Evolutionary conservation across 2,113 vertebrate genomes (phyloP).

Genomic region (Mugil cephalus): DNA sequence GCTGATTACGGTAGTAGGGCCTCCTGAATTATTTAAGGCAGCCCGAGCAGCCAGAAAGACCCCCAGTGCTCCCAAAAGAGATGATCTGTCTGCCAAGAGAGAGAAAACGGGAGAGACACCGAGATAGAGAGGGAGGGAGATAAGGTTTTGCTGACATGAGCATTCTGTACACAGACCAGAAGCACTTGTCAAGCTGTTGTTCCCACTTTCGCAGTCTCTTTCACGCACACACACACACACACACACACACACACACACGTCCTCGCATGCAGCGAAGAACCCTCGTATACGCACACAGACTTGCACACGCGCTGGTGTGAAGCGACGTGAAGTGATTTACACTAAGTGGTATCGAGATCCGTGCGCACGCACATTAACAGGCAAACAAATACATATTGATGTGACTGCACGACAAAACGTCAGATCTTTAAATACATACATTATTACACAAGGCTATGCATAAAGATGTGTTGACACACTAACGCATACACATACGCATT

Average conservation of each 20-base stretch:
- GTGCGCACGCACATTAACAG: not conserved
- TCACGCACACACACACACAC: conserved; percentile 19
- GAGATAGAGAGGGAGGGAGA: conserved; percentile 39
- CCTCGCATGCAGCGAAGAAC: not conserved
- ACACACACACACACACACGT: conserved; percentile 10
- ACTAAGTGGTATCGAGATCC: conserved; percentile 31
- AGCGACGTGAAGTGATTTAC: conserved; percentile 29
- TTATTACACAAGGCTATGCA: not conserved
- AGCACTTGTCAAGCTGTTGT: conserved; percentile 80
- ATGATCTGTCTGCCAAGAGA: conserved; percentile 76
- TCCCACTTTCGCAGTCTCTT: conserved; percentile 54
- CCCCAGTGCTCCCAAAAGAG: conserved; percentile 78
- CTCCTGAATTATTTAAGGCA: conserved; percentile 84
- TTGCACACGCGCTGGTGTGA: not conserved
- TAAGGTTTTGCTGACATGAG: conserved; percentile 80
- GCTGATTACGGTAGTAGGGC: conserved; percentile 79
- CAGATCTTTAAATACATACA: not conserved
- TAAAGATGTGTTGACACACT: too few species aligned
- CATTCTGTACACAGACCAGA: conserved; percentile 73
- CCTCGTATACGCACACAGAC: not conserved
- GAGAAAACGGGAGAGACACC: conserved; percentile 16
- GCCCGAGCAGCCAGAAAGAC: conserved; percentile 79
- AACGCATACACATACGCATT: too few species aligned
- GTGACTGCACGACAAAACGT: not conserved
- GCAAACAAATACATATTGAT: conserved; percentile 11